Evolutionary conservation across 1,140 invertebrate species (phyloP).

Genomic region (Tetraneura akinire): DNA sequence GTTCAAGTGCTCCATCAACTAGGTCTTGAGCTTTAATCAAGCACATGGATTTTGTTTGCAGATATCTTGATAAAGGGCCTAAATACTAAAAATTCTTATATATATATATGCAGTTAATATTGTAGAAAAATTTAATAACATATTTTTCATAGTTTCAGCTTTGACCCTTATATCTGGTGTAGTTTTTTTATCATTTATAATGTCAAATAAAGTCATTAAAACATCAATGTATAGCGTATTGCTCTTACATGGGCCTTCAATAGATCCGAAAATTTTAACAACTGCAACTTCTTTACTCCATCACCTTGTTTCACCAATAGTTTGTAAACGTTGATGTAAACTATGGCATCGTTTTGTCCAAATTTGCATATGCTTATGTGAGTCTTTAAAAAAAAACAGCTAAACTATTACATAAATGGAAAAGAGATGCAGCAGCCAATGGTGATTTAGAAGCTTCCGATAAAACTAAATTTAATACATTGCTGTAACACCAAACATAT

Average conservation of each 20-base stretch:
- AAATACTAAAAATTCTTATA: slow-evolving; percentile 17
- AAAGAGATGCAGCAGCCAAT: slow-evolving; percentile 17
- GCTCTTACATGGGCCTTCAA: background rate
- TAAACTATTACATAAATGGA: slow-evolving; percentile 7
- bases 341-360: slow-evolving; percentile 6
- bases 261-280: slow-evolving; percentile 5
- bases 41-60: slow-evolving; percentile 11
- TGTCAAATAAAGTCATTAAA: slow-evolving; percentile 12
- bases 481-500: slow-evolving; percentile 4
- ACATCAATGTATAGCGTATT: slow-evolving; percentile 8
- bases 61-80: slow-evolving; percentile 11
- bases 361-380: slow-evolving; percentile 1
- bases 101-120: slow-evolving; percentile 13
- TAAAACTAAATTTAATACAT: slow-evolving; percentile 4
- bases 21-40: slow-evolving; percentile 11
- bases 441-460: slow-evolving; percentile 7
- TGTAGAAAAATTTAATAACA: slow-evolving; percentile 6
- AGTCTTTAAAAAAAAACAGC: slow-evolving; percentile 12
- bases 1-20: slow-evolving; percentile 19
- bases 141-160: slow-evolving; percentile 25
- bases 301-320: slow-evolving; percentile 15
- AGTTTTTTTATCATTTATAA: slow-evolving; percentile 1
- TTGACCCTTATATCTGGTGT: slow-evolving; percentile 9
- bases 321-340: background rate
- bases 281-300: slow-evolving; percentile 19